These are phyloP conservation scores for Craniophora ligustri DNA, from an alignment of 2,888 invertebrate species.

Conservation along the genomic window DNA sequence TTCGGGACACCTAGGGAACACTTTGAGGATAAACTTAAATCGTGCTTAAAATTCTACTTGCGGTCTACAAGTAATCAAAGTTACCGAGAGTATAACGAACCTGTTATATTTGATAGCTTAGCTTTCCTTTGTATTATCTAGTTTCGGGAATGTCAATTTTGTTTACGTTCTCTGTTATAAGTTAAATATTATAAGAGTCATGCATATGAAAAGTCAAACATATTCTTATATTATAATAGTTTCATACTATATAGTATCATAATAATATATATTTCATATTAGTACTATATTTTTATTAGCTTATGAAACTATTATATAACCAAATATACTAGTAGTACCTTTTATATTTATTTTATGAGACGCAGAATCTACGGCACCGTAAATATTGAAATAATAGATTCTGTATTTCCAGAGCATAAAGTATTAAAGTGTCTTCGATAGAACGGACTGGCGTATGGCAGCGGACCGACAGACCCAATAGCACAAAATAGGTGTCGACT, in stretches of 20 bases:
- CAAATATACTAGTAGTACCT: too few relatives aligned
- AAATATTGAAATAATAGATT: constrained; percentile 36
- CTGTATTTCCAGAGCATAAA: constrained; percentile 22
- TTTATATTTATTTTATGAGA: too few relatives aligned
- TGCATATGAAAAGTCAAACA: too few relatives aligned
- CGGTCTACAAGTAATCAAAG: constrained; percentile 41
- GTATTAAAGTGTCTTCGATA: constrained; percentile 25
- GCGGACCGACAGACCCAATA: constrained; percentile 7
- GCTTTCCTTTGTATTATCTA: neutral
- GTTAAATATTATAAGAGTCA: too few relatives aligned
- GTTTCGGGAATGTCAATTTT: constrained; percentile 1
- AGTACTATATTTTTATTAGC: too few relatives aligned
- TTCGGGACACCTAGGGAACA: constrained; percentile 32
- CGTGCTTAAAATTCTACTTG: constrained; percentile 43
- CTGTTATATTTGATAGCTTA: constrained; percentile 19
- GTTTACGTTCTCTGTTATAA: too few relatives aligned
- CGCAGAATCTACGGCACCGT: too few relatives aligned
- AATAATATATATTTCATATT: too few relatives aligned
- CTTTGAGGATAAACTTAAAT: constrained; percentile 38
- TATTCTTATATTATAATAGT: too few relatives aligned
- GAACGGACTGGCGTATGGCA: neutral
- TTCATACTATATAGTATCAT: too few relatives aligned
- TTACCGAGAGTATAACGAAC: constrained; percentile 44
- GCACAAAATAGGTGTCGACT: constrained; percentile 1
- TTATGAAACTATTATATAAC: too few relatives aligned